Conservation (phyloP, 2,888 invertebrate genomes). For the Ctenicera cuprea region DNA sequence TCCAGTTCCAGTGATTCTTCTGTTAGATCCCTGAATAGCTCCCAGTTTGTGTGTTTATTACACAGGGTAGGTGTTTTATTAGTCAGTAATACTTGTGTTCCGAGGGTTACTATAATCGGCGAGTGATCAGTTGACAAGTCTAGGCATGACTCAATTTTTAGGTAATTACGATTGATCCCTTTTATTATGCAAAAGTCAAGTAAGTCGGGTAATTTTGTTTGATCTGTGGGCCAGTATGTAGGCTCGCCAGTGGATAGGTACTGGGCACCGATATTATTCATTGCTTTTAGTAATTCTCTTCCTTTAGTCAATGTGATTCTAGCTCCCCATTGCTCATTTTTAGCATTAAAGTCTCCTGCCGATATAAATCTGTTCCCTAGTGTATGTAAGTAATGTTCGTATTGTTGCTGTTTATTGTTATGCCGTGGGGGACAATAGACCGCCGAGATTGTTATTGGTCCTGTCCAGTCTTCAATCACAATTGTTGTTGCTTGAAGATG, state of each 20-base stretch:
- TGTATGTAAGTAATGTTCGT: constrained; percentile 49
- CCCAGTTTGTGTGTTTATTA: too few species aligned
- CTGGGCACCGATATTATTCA: background rate
- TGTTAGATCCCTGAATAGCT: background rate
- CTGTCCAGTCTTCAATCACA: constrained; percentile 44
- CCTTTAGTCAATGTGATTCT: constrained; percentile 13
- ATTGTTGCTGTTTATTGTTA: constrained; percentile 52
- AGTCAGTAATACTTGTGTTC: background rate
- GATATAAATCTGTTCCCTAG: constrained; percentile 50
- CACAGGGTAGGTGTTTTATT: background rate
- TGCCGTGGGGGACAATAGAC: constrained; percentile 52
- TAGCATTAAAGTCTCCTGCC: constrained; percentile 43
- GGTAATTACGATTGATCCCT: background rate
- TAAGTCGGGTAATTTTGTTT: background rate
- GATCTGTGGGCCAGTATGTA: constrained; percentile 9
- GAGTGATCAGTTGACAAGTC: constrained; percentile 9
- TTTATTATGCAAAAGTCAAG: too few species aligned
- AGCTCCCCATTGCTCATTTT: constrained; percentile 48
- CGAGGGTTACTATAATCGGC: constrained; percentile 6
- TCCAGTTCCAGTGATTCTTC: background rate
- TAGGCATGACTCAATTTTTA: background rate
- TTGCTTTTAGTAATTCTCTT: constrained; percentile 15
- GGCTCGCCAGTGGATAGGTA: constrained; percentile 6
- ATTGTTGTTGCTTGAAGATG: constrained; percentile 54
- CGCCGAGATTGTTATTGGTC: constrained; percentile 47